Evolutionary conservation across 2,113 vertebrate species (phyloP), one percentile per base, ranked within the genome.

Genomic region (Cariama cristata): DNA sequence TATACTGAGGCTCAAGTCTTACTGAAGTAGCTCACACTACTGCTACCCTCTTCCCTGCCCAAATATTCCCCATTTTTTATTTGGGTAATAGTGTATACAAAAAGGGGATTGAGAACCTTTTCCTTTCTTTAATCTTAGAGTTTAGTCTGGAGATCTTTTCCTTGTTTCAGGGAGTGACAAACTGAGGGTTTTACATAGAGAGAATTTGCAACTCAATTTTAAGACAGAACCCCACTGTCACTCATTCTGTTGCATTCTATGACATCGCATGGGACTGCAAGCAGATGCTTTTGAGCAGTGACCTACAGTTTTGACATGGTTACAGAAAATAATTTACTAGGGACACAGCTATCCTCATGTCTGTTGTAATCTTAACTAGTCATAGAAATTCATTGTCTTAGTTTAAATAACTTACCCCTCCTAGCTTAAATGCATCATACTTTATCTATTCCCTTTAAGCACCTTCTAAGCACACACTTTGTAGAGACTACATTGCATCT

Each of bases 161-260:
- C 11, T 63, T 82, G 21, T 55, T 93, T 50, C 45, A 85, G 32
- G n/a, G 24, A 85, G n/a, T 14, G 21, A 67, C 11, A 56, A 84
- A 62, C 45, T 11, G 26, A 67, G 5, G 2, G 8, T 2, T 62
- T 72, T n/a, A 73, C 2, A 2, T 3, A 59, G 8, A 6, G 2
- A 55, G 30, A 77, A 79, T 0, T 0, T 52, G n/a, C 1, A 5
- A 82, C 22, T 77, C 7, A 4, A 68, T 88, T 73, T 92, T 79
- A 64, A 82, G 22, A n/a, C 2, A 45, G 19, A 95, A 74, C 6
- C 4, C 10, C 53, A 53, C 32, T 30, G 30, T 53, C 85, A 55
- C 19, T 67, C 20, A 20, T 60, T 81, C 50, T 69, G 44, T 17
- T 71, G 67, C 11, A 17, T 12, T 67, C 56, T 68, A 11, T 24